Conservation (phyloP, 2,113 vertebrate genomes). For the Garra rufa region DNA sequence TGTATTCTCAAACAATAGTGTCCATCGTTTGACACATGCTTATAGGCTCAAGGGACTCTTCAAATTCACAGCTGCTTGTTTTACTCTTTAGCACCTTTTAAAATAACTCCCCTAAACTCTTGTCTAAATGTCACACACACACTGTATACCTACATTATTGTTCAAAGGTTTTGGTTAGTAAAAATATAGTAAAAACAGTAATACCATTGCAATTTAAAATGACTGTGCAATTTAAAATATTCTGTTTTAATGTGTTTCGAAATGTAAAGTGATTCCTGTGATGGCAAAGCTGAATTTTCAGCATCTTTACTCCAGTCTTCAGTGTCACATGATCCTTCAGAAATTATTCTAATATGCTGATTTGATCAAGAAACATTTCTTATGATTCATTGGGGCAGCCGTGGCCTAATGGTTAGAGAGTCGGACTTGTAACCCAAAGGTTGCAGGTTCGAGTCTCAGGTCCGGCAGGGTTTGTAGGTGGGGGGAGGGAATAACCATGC, state of each 20-base stretch:
- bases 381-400: too few species aligned
- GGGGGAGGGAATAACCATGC: too few species aligned
- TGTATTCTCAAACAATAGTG: neutral
- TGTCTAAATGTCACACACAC: conserved; percentile 48
- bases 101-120: conserved; percentile 60
- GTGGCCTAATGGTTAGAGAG: too few species aligned
- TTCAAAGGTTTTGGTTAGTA: neutral
- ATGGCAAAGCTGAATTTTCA: neutral
- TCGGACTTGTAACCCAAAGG: too few species aligned
- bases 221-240: neutral
- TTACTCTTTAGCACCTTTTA: conserved; percentile 62
- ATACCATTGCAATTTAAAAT: neutral
- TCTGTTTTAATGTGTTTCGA: neutral
- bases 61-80: conserved; percentile 57
- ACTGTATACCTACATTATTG: neutral
- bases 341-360: neutral
- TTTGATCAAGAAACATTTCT: neutral
- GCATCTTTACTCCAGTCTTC: neutral
- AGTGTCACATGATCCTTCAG: neutral
- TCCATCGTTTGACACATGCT: conserved; percentile 31
- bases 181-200: neutral
- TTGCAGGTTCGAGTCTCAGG: too few species aligned
- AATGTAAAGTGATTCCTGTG: neutral
- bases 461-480: too few species aligned
- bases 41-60: conserved; percentile 54